Percentiles rank a stretch among this genome's conserved stretches.
Conservation (phyloP, 2,113 vertebrate genomes). For the Speoplatyrhinus poulsoni region DNA sequence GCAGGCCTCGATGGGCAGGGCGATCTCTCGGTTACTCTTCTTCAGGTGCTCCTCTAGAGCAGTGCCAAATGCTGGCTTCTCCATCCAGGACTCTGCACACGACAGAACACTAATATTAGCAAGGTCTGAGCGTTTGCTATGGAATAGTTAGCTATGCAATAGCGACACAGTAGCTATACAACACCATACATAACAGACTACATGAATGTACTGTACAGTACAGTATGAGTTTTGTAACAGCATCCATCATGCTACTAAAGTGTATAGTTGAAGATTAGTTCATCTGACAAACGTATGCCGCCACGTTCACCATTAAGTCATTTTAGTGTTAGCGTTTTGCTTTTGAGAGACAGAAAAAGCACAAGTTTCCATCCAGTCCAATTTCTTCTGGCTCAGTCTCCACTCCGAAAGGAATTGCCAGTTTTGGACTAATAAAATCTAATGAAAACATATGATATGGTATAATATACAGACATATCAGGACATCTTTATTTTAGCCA, state of each 20-base stretch:
- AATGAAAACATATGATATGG: too few species aligned
- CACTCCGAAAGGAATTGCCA: not conserved
- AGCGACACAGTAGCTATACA: too few species aligned
- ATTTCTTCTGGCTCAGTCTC: not conserved
- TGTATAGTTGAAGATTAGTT: too few species aligned
- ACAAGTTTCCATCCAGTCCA: slow-evolving; percentile 2
- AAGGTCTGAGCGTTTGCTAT: slow-evolving; percentile 1
- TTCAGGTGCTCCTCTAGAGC: slow-evolving; percentile 92
- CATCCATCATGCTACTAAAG: too few species aligned
- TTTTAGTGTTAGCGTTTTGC: not conserved
- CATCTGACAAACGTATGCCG: not conserved
- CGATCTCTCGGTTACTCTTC: slow-evolving; percentile 89
- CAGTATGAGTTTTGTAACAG: not conserved
- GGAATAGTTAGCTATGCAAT: too few species aligned
- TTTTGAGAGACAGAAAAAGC: slow-evolving; percentile 1
- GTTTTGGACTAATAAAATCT: too few species aligned
- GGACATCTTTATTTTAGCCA: too few species aligned
- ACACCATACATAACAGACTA: not conserved
- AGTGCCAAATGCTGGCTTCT: slow-evolving; percentile 94
- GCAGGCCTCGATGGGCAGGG: slow-evolving; percentile 92
- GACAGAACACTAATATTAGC: not conserved
- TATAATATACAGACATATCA: too few species aligned
- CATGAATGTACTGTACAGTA: not conserved
- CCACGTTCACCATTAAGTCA: not conserved
- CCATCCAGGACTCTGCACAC: slow-evolving; percentile 88